Evolutionary conservation across 2,113 vertebrate genomes (phyloP).

Genomic region (Proteles cristata): DNA sequence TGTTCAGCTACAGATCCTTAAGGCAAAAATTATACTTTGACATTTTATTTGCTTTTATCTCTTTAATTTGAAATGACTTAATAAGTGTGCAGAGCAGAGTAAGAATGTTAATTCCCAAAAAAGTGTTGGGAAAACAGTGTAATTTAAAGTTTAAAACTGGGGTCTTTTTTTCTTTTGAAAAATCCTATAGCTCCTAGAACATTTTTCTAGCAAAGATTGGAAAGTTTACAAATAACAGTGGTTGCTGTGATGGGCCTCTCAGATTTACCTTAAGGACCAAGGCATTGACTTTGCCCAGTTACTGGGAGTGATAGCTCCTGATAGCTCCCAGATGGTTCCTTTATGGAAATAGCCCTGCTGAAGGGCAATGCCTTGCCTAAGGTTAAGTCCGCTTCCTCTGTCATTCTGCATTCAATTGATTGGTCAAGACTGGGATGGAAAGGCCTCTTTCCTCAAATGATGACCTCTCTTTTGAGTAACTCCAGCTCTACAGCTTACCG

Average conservation of each 20-base stretch:
- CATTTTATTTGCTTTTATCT: neutral
- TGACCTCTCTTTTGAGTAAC: neutral
- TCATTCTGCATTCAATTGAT: neutral
- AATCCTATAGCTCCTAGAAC: neutral
- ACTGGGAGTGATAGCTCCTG: neutral
- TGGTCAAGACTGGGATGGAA: neutral
- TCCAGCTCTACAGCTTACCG: neutral
- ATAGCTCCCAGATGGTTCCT: neutral
- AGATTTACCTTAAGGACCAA: neutral
- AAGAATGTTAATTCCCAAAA: neutral
- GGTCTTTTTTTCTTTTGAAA: neutral
- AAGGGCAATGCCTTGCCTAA: neutral
- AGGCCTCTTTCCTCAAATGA: neutral
- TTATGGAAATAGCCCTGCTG: neutral
- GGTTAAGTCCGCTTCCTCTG: neutral
- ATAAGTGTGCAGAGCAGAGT: neutral
- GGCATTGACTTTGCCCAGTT: neutral
- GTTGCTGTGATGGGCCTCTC: neutral
- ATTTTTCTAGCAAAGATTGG: neutral
- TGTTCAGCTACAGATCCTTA: slow-evolving; percentile 23
- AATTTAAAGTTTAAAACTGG: neutral
- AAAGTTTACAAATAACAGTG: neutral
- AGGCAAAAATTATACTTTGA: slow-evolving; percentile 59
- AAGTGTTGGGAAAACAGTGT: neutral
- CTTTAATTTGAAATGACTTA: neutral